Conservation (phyloP, 2,113 vertebrate species). For the Pachyramphus minor region DNA sequence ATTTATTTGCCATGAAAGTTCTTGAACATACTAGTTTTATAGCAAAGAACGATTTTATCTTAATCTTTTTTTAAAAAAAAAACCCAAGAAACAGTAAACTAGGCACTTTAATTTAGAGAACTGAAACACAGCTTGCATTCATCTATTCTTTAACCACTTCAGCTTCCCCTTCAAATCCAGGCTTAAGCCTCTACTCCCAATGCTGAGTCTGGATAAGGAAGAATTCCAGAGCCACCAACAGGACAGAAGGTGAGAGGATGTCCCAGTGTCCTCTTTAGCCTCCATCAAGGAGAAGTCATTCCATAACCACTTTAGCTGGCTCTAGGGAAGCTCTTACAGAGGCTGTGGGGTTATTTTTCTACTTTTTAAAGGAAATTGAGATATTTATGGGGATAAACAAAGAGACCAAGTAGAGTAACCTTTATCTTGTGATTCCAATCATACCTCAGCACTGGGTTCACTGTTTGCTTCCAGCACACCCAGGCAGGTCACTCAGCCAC, state of each 20-base stretch:
- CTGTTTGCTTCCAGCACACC: neutral
- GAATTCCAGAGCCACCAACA: too few species aligned
- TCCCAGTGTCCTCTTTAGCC: neutral
- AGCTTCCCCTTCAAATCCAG: neutral
- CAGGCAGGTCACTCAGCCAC: neutral
- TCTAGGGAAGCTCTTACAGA: neutral
- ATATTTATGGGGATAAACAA: neutral
- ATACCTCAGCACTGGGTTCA: neutral
- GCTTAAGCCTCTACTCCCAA: neutral
- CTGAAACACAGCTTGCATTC: neutral
- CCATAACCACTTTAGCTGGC: neutral
- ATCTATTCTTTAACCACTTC: neutral
- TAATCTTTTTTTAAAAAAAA: neutral
- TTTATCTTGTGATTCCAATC: neutral
- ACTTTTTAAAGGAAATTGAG: neutral
- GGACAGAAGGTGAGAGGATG: neutral
- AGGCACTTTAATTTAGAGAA: neutral
- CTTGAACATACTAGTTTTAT: neutral
- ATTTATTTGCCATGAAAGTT: neutral
- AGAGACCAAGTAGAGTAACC: rapidly evolving
- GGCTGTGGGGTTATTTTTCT: rapidly evolving
- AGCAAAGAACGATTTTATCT: neutral
- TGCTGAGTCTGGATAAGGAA: neutral
- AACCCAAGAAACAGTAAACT: neutral
- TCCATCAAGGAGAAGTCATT: neutral